A percentile compares a stretch with the other conserved stretches of the same genome.
These are phyloP conservation scores for Cyprinus carpio DNA, from an alignment of 2,113 vertebrate genomes.

Conservation along the genomic window DNA sequence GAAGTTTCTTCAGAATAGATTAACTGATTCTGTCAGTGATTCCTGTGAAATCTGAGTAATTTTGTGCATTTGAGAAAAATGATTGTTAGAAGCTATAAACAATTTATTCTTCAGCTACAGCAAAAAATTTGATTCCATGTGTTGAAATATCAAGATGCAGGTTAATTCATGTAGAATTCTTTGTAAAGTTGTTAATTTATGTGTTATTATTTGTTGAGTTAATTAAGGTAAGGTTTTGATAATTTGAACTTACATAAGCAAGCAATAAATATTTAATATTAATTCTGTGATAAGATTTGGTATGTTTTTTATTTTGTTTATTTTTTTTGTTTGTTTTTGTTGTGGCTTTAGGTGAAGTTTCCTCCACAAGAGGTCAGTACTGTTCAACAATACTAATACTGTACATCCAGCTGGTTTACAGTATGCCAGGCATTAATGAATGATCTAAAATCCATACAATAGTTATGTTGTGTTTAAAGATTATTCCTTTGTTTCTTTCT, in stretches of 20 bases:
- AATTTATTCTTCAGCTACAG: no score
- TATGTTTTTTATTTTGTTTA: no score
- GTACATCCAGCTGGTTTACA: not conserved
- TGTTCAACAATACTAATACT: not conserved
- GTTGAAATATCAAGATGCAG: not conserved
- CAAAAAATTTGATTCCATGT: not conserved
- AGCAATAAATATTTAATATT: not conserved
- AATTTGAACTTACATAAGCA: no score
- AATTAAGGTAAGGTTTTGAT: no score
- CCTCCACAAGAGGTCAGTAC: conserved; percentile 47
- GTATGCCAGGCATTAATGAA: not conserved
- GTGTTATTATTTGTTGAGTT: no score
- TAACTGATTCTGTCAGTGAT: not conserved
- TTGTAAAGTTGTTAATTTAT: no score
- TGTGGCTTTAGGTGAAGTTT: no score
- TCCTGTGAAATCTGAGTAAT: not conserved
- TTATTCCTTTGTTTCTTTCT: not conserved
- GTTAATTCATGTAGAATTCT: not conserved
- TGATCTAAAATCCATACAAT: no score
- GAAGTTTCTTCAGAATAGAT: not conserved
- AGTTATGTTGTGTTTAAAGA: no score
- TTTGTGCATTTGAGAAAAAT: not conserved
- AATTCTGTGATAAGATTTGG: no score
- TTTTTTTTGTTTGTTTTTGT: no score
- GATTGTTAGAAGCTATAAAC: not conserved